Evolutionary conservation across 2,113 vertebrate species (phyloP).

Genomic region (Tautogolabrus adspersus): DNA sequence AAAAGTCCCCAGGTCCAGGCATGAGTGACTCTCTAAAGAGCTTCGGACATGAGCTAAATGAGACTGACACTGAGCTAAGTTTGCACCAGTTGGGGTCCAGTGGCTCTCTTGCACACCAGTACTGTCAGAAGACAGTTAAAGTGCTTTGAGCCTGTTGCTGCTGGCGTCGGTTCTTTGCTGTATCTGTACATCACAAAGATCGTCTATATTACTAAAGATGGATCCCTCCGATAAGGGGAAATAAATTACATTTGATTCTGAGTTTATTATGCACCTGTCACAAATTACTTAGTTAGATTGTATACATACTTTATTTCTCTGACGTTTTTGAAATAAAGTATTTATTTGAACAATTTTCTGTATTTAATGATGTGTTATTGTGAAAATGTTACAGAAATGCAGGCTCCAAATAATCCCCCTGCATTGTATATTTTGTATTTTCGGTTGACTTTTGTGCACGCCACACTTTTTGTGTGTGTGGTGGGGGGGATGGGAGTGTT

Average conservation of each 20-base stretch:
- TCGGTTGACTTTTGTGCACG: too few species aligned
- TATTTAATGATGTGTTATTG: too few species aligned
- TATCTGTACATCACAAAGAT: conserved; percentile 62
- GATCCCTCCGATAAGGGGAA: background rate
- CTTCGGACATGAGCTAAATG: background rate
- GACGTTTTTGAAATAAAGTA: too few species aligned
- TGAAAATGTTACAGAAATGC: too few species aligned
- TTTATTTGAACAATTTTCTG: too few species aligned
- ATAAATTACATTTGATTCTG: too few species aligned
- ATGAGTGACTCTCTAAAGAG: background rate
- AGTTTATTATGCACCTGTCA: too few species aligned
- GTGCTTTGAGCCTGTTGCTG: conserved; percentile 22
- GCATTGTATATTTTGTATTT: too few species aligned
- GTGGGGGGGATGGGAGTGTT: too few species aligned
- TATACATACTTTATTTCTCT: too few species aligned
- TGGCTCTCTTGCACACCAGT: background rate
- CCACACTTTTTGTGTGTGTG: too few species aligned
- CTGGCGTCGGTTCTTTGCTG: conserved; percentile 51
- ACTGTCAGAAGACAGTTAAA: background rate
- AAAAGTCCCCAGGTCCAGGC: conserved; percentile 3
- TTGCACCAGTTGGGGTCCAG: background rate
- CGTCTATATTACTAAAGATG: rapidly evolving
- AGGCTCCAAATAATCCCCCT: too few species aligned
- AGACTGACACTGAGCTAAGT: background rate
- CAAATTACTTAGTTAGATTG: background rate